These are phyloP conservation scores for Gracilinanus agilis DNA, from an alignment of 2,113 vertebrate species.

Conservation along the genomic window DNA sequence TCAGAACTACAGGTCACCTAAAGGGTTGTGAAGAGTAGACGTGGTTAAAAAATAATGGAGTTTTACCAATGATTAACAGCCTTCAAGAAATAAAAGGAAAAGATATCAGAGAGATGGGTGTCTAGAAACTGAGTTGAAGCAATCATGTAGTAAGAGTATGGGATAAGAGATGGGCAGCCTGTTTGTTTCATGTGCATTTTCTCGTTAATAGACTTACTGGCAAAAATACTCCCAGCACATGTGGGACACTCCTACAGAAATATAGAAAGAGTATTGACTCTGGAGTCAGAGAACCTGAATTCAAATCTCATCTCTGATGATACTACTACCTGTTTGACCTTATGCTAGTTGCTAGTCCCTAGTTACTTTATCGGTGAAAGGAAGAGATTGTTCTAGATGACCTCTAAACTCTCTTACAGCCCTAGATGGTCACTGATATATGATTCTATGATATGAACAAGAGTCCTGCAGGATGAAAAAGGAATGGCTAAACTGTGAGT, in stretches of 20 bases:
- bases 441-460: not conserved
- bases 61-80: not conserved
- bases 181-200: not conserved
- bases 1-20: not conserved
- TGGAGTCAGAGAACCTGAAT: not conserved
- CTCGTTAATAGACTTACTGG: not conserved
- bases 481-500: not conserved
- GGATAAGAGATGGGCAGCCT: not conserved
- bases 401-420: not conserved
- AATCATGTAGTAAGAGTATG: not conserved
- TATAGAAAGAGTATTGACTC: not conserved
- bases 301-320: not conserved
- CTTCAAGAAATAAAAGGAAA: not conserved
- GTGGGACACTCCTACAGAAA: not conserved
- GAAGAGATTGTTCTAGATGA: not conserved
- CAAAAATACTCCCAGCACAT: not conserved
- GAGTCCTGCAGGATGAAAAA: not conserved
- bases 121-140: not conserved
- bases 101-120: not conserved
- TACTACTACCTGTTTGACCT: not conserved
- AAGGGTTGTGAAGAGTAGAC: not conserved
- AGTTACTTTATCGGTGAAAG: not conserved
- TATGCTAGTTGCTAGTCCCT: not conserved
- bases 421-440: not conserved
- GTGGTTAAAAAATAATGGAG: not conserved